These are phyloP conservation scores for Cheilosia vulpina DNA, from an alignment of 2,888 invertebrate genomes.

Conservation along the genomic window DNA sequence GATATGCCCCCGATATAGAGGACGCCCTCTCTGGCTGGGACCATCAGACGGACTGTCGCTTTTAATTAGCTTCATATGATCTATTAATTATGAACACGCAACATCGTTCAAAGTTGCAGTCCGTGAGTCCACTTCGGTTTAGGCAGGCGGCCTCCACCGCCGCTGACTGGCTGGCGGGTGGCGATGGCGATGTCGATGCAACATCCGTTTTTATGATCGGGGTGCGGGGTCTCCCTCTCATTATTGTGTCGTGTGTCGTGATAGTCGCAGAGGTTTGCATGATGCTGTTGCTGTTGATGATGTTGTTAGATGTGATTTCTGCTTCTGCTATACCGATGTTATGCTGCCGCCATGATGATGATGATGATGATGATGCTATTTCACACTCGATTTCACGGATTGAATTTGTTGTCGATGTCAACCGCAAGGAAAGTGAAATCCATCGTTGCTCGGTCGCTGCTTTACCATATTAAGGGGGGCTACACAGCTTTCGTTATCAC, in stretches of 20 bases:
- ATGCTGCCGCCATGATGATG: conserved; percentile 30
- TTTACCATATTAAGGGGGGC: conserved; percentile 53
- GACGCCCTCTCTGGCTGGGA: conserved; percentile 63
- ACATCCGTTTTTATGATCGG: conserved; percentile 64
- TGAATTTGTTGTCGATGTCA: conserved; percentile 71
- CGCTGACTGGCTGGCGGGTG: conserved; percentile 18
- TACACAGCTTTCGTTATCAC: conserved; percentile 70
- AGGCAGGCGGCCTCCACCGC: conserved; percentile 7
- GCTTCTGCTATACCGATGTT: conserved; percentile 1
- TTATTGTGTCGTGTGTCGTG: conserved; percentile 63
- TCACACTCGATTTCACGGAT: conserved; percentile 75
- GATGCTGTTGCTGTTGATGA: conserved; percentile 36
- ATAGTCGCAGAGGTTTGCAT: conserved; percentile 19
- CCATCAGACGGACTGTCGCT: conserved; percentile 69
- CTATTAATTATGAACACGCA: conserved; percentile 75
- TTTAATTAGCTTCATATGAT: conserved; percentile 74
- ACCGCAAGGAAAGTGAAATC: conserved; percentile 75
- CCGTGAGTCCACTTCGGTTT: background rate
- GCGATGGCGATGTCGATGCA: conserved; percentile 52
- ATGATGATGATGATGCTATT: conserved; percentile 69
- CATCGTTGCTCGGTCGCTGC: conserved; percentile 32
- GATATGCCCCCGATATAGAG: conserved; percentile 13
- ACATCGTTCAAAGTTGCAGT: conserved; percentile 56
- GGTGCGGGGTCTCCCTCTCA: conserved; percentile 60
- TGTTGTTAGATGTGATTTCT: conserved; percentile 58